Conservation (phyloP, 2,113 vertebrate species). For the Oncorhynchus keta region DNA sequence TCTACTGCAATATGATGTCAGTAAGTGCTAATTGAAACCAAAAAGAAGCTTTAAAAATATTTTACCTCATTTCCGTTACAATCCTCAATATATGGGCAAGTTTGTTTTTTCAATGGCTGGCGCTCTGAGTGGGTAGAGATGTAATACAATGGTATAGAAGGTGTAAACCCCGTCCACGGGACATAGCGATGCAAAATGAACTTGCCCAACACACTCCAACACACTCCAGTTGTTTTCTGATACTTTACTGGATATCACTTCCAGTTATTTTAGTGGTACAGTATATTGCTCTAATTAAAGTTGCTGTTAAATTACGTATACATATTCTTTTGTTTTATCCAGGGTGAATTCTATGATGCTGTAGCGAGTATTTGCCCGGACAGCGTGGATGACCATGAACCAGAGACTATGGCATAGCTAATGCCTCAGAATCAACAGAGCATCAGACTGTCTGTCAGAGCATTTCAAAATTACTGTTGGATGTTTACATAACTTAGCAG, state of each 20-base stretch:
- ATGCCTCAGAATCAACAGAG: constrained; percentile 12
- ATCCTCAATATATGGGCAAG: not conserved
- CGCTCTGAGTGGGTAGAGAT: too few relatives aligned
- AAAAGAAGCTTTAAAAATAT: not conserved
- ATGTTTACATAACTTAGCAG: too few relatives aligned
- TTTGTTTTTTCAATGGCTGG: too few relatives aligned
- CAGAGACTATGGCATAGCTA: constrained; percentile 24
- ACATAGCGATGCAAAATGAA: too few relatives aligned
- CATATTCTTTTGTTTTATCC: constrained; percentile 3
- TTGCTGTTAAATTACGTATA: not conserved
- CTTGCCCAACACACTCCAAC: too few relatives aligned
- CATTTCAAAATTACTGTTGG: not conserved
- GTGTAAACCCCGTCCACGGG: too few relatives aligned
- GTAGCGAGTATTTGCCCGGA: constrained; percentile 34
- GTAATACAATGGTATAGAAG: too few relatives aligned
- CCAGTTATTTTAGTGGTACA: too few relatives aligned
- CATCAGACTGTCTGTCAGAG: constrained; percentile 35
- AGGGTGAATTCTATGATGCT: constrained; percentile 42
- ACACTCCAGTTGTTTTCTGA: too few relatives aligned
- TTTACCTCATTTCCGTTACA: not conserved
- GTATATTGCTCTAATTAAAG: not conserved
- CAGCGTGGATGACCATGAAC: constrained; percentile 4
- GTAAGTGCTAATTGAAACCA: constrained; percentile 36
- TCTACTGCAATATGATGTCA: constrained; percentile 38
- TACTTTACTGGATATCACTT: too few relatives aligned